Evolutionary conservation across 92 coral and sea anemone genomes (phyloP).

Genomic region (Porites lobata): DNA sequence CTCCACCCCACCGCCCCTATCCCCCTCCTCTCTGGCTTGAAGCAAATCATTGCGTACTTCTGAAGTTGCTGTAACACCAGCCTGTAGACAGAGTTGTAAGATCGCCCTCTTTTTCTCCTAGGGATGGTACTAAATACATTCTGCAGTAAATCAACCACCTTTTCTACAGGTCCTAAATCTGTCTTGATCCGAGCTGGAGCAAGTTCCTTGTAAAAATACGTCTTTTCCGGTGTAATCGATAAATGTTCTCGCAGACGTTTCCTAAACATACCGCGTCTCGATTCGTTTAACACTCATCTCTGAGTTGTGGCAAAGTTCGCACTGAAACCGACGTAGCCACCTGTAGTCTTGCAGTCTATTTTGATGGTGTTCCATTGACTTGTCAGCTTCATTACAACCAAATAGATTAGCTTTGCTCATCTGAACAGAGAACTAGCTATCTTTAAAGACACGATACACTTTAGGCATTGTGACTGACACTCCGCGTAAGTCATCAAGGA

Average conservation of each 20-base stretch:
- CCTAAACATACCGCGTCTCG: conserved; percentile 58
- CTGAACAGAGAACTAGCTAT: conserved; percentile 67
- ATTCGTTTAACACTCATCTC: conserved; percentile 74
- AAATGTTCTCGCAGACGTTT: conserved; percentile 58
- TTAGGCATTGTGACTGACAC: conserved; percentile 61
- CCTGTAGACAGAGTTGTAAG: conserved; percentile 66
- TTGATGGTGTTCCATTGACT: conserved; percentile 77
- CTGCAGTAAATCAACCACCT: conserved; percentile 62
- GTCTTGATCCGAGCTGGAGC: conserved; percentile 72
- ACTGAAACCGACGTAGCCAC: conserved; percentile 79
- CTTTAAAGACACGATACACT: conserved; percentile 51
- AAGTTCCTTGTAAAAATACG: conserved; percentile 65
- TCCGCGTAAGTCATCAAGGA: conserved; percentile 67
- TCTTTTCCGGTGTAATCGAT: conserved; percentile 37
- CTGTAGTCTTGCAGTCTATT: conserved; percentile 77
- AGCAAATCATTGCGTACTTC: conserved; percentile 68
- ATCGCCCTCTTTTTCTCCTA: conserved; percentile 54
- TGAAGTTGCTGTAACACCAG: conserved; percentile 65
- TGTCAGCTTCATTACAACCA: conserved; percentile 79
- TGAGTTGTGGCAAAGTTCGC: conserved; percentile 81
- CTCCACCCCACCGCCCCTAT: no score
- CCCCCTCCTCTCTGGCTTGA: conserved; percentile 57
- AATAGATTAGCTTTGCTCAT: conserved; percentile 68
- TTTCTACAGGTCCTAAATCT: conserved; percentile 60
- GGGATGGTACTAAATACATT: conserved; percentile 63